These are phyloP conservation scores for Psilanteris sp. DNA, from an alignment of 1,140 invertebrate genomes.

Conservation along the genomic window DNA sequence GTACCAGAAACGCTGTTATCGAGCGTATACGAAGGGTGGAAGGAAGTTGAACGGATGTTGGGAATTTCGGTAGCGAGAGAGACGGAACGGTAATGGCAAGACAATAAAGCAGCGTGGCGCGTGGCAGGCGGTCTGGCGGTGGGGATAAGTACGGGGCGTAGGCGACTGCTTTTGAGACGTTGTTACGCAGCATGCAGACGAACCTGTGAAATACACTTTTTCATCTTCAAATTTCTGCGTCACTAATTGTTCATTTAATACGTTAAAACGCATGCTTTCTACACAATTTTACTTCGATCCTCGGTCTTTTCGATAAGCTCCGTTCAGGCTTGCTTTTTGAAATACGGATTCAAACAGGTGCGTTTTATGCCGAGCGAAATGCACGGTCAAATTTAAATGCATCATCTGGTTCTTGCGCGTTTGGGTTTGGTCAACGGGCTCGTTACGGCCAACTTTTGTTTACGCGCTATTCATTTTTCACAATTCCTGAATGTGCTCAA, in stretches of 20 bases:
- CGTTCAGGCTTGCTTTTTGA: too few species aligned
- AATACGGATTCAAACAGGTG: too few species aligned
- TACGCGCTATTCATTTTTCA: too few species aligned
- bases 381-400: too few species aligned
- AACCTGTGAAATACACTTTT: conserved; percentile 20
- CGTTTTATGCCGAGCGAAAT: too few species aligned
- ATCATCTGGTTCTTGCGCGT: too few species aligned
- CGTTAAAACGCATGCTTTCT: too few species aligned
- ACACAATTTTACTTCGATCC: too few species aligned
- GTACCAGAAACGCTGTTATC: conserved; percentile 69
- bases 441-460: too few species aligned
- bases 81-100: conserved; percentile 62
- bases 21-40: conserved; percentile 67
- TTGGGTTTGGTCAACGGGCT: too few species aligned
- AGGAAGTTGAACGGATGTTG: conserved; percentile 72
- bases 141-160: conserved; percentile 68
- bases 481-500: too few species aligned
- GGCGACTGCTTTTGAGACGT: conserved; percentile 28
- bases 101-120: conserved; percentile 71
- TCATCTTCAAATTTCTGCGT: conserved; percentile 1
- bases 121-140: conserved; percentile 63
- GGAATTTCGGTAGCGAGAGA: conserved; percentile 65
- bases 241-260: background rate
- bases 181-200: conserved; percentile 16
- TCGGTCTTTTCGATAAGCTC: too few species aligned